phyloP scores from a whole-genome alignment of 2,113 vertebrate genomes.

The Sorex fumeus region DNA sequence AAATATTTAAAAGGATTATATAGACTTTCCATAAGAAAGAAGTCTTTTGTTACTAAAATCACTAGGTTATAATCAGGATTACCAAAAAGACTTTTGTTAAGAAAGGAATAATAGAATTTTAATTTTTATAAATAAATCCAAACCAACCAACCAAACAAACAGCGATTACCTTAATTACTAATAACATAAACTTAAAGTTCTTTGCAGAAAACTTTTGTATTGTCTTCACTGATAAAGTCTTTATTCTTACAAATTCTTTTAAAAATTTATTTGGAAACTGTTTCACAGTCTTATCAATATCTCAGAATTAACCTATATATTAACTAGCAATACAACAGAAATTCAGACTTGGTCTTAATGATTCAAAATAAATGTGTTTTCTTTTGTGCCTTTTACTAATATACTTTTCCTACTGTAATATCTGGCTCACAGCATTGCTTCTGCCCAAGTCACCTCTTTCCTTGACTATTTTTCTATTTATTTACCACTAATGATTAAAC shows the following conservation, averaged over 20 bases:
- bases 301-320: neutral
- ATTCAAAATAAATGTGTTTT: neutral
- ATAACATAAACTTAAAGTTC: neutral
- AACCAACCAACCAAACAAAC: no score
- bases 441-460: neutral
- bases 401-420: neutral
- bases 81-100: constrained; percentile 8
- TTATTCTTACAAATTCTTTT: neutral
- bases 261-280: neutral
- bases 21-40: neutral
- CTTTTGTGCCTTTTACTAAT: neutral
- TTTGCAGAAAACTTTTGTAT: neutral
- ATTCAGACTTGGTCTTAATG: constrained; percentile 13
- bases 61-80: constrained; percentile 27
- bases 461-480: constrained; percentile 7
- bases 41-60: constrained; percentile 4
- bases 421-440: neutral
- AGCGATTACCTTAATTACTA: constrained; percentile 1
- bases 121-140: neutral
- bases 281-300: constrained; percentile 33
- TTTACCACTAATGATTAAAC: neutral
- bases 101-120: constrained; percentile 13
- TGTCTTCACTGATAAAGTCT: neutral
- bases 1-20: constrained; percentile 61
- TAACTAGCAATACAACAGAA: neutral